Percentiles rank a stretch among this genome's conserved stretches.
These are phyloP conservation scores for Paraescarpia echinospica DNA, from an alignment of 1,140 invertebrate genomes.

Conservation along the genomic window DNA sequence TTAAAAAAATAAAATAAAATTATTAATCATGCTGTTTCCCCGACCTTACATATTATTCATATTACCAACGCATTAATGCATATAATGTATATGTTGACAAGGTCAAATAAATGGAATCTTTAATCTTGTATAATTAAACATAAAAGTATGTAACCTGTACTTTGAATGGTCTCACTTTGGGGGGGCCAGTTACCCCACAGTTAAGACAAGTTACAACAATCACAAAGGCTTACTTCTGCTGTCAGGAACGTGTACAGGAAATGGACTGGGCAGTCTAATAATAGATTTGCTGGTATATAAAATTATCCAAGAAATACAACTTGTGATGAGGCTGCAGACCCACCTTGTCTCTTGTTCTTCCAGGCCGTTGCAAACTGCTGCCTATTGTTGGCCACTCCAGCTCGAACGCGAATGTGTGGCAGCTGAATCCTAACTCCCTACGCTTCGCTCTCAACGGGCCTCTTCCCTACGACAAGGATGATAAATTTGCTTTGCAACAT, in stretches of 20 bases:
- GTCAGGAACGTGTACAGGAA: not conserved
- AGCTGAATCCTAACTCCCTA: constrained; percentile 81
- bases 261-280: not conserved
- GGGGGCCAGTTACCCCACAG: too few relatives aligned
- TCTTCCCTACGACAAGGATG: constrained; percentile 84
- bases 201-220: not conserved
- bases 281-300: not conserved
- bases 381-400: constrained; percentile 90
- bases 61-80: too few relatives aligned
- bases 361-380: constrained; percentile 81
- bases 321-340: not conserved
- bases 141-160: too few relatives aligned
- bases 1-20: too few relatives aligned
- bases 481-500: too few relatives aligned
- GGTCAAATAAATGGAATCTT: too few relatives aligned
- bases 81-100: too few relatives aligned
- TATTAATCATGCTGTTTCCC: too few relatives aligned
- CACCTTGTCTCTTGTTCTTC: constrained; percentile 18
- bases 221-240: not conserved
- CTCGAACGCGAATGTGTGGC: constrained; percentile 73
- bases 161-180: too few relatives aligned
- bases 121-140: too few relatives aligned
- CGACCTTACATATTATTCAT: too few relatives aligned
- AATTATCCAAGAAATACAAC: not conserved
- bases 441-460: constrained; percentile 89